These are phyloP conservation scores for Metaphire vulgaris DNA, from an alignment of 1,140 invertebrate species.

Conservation along the genomic window DNA sequence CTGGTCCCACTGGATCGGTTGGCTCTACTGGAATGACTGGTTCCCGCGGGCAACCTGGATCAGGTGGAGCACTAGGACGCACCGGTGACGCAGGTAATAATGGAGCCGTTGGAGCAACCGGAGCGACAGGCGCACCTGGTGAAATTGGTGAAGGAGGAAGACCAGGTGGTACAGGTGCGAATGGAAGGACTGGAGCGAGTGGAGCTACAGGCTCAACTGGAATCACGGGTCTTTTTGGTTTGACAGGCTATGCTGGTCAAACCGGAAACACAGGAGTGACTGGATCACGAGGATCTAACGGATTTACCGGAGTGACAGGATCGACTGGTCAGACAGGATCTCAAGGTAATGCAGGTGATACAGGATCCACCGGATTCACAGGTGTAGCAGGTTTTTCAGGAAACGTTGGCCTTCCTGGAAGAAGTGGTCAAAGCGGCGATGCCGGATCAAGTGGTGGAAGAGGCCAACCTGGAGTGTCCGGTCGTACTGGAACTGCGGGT, in stretches of 20 bases:
- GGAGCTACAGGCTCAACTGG: neutral
- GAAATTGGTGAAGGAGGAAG: too few relatives aligned
- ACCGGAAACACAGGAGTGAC: slow-evolving; percentile 1
- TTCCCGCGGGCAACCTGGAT: neutral
- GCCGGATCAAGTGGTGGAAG: neutral
- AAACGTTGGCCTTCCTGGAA: neutral
- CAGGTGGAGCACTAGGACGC: neutral
- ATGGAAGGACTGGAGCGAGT: too few relatives aligned
- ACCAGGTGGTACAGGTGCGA: neutral
- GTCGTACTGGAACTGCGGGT: neutral
- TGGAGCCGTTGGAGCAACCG: neutral
- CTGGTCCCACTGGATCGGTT: slow-evolving; percentile 3
- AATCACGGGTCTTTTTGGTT: neutral
- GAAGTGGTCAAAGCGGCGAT: neutral
- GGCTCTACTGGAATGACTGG: slow-evolving; percentile 9
- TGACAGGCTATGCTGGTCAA: slow-evolving; percentile 4
- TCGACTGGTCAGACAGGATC: neutral
- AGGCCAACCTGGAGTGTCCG: neutral
- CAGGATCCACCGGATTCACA: neutral
- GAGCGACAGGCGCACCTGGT: neutral
- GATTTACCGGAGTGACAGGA: neutral
- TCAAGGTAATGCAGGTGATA: neutral
- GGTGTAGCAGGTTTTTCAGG: neutral
- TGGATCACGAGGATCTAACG: neutral
- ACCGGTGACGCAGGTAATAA: neutral